These are phyloP conservation scores for Oscheius sp. DNA, from an alignment of 2,888 invertebrate species.

Conservation along the genomic window DNA sequence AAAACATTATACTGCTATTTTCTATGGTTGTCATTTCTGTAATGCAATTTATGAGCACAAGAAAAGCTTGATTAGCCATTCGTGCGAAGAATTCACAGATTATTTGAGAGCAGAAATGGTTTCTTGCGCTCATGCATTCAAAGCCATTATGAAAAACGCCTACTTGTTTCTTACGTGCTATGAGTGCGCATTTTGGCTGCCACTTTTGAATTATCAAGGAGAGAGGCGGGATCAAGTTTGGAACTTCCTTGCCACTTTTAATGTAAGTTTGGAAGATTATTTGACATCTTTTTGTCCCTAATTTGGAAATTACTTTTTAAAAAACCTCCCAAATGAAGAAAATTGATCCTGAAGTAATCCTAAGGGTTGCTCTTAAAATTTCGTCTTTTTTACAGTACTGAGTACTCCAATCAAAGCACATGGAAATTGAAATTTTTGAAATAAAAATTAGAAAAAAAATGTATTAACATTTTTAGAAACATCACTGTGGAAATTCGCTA, in stretches of 20 bases:
- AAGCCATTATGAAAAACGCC: slow-evolving; percentile 13
- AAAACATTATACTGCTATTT: neutral
- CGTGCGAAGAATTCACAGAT: neutral
- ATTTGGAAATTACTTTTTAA: too few species aligned
- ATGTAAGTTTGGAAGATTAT: neutral
- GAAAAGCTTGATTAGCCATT: neutral
- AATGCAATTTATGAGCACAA: neutral
- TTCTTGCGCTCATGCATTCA: neutral
- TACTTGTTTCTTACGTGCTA: slow-evolving; percentile 38
- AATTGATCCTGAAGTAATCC: too few species aligned
- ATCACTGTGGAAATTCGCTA: slow-evolving; percentile 5
- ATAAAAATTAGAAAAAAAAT: too few species aligned
- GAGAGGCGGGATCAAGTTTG: slow-evolving; percentile 8
- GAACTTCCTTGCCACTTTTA: slow-evolving; percentile 11
- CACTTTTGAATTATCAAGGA: slow-evolving; percentile 26
- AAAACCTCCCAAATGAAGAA: too few species aligned
- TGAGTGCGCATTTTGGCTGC: slow-evolving; percentile 41
- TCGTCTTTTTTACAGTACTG: too few species aligned
- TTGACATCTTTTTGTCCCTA: too few species aligned
- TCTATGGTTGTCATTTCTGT: slow-evolving; percentile 24
- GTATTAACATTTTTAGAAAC: neutral
- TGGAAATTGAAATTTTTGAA: too few species aligned
- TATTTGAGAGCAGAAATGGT: neutral
- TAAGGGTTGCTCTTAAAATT: too few species aligned
- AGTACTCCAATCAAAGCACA: too few species aligned